Evolutionary conservation across 2,888 invertebrate species (phyloP), one percentile per base, ranked within the genome.

Genomic region (Geotrupes spiniger): DNA sequence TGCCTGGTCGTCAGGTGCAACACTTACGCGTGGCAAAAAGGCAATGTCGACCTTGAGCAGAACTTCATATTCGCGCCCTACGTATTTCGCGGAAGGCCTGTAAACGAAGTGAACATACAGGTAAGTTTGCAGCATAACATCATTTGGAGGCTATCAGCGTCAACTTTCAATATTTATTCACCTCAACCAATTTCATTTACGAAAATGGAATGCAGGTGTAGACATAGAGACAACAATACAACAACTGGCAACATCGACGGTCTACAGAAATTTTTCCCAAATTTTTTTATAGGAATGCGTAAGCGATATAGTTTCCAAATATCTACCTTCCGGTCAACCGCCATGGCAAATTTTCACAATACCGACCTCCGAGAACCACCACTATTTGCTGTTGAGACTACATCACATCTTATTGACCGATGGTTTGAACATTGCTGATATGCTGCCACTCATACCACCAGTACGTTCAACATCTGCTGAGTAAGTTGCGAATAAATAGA

Each of bases 341-440:
- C 89, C 89, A 9, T 91, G 91, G 91, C 90, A 91, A 65, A 81
- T 89, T 43, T 81, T 84, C 28, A 77, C 89, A 1, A 85, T 90
- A 60, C 86, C 87, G 1, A 64, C 68, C 1, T 78, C 81, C 42
- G 79, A 81, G 27, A 74, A 76, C 53, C 69, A 75, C 57, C 89
- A 84, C 64, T 87, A 84, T 61, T 75, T 88, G 26, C 69, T 91
- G 17, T 76, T 89, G 4, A 78, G 89, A 46, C 79, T 87, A 0
- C 91, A 91, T 63, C 91, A 91, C 61, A 71, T 90, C 17, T 75
- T 90, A 1, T 75, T 89, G 2, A 82, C 83, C 8, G 87, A 88
- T 49, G 84, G 85, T 44, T 72, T 90, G 14, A 86, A 85, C 57
- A 80, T 89, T 10, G 86, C 86, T 0, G 89, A 91, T 66, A 76